Evolutionary conservation across 1,140 invertebrate genomes (phyloP).

Genomic region (Watersipora subatra): DNA sequence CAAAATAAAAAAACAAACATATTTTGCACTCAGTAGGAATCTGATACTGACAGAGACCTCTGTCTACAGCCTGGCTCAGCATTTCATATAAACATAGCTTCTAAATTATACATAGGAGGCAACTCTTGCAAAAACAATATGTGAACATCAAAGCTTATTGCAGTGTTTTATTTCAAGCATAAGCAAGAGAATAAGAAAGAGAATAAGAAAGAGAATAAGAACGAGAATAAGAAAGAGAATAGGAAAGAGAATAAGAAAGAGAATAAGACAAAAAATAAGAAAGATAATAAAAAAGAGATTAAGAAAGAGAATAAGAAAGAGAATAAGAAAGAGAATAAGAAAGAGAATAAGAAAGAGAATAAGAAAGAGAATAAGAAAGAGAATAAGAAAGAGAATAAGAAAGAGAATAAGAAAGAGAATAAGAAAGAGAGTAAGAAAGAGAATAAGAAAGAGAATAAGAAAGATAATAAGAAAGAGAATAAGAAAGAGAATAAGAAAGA

Average conservation of each 20-base stretch:
- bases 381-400: background rate
- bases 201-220: background rate
- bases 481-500: background rate
- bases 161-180: no score
- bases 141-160: no score
- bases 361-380: constrained; percentile 1
- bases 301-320: constrained; percentile 4
- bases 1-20: no score
- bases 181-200: background rate
- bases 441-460: constrained; percentile 4
- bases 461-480: background rate
- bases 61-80: no score
- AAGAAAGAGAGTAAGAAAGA: background rate
- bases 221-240: constrained; percentile 2
- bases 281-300: background rate
- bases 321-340: constrained; percentile 1
- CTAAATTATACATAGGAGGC: no score
- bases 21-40: no score
- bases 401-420: background rate
- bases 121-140: no score
- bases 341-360: constrained; percentile 1
- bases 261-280: background rate
- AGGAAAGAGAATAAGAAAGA: background rate
- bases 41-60: no score
- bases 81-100: no score